phyloP scores from a whole-genome alignment of 1,140 invertebrate genomes.

The Zaprionus tsacasi region DNA sequence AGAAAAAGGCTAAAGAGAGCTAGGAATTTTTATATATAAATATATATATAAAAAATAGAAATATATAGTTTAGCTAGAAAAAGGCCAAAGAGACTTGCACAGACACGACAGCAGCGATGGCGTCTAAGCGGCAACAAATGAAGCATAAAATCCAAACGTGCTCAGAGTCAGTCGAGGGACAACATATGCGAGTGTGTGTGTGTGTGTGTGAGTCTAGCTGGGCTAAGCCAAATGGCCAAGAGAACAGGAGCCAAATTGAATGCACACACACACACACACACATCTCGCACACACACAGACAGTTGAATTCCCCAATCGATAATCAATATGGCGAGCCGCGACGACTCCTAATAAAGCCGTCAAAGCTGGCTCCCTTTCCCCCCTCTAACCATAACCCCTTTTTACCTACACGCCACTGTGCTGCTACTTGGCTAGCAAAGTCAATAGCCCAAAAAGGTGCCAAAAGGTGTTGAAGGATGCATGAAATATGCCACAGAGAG shows the following conservation, averaged over 20 bases:
- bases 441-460: conserved; percentile 27
- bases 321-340: conserved; percentile 82
- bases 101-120: conserved; percentile 21
- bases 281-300: conserved; percentile 2
- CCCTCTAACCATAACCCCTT: not conserved
- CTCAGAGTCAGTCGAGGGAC: conserved; percentile 38
- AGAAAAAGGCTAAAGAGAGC: not conserved
- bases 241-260: conserved; percentile 75
- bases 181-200: conserved; percentile 28
- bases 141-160: conserved; percentile 83
- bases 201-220: conserved; percentile 45
- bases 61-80: not conserved
- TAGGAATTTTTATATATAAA: too few species aligned
- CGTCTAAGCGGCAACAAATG: conserved; percentile 79
- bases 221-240: conserved; percentile 78
- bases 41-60: too few species aligned
- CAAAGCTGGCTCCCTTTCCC: conserved; percentile 32
- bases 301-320: conserved; percentile 81
- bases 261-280: conserved; percentile 39
- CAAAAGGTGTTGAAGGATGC: conserved; percentile 74
- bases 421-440: conserved; percentile 12
- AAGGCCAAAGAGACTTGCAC: not conserved
- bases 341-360: conserved; percentile 72
- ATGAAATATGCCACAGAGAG: conserved; percentile 53
- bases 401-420: not conserved